phyloP scores from a whole-genome alignment of 1,140 invertebrate species.

The Nephila pilipes region DNA sequence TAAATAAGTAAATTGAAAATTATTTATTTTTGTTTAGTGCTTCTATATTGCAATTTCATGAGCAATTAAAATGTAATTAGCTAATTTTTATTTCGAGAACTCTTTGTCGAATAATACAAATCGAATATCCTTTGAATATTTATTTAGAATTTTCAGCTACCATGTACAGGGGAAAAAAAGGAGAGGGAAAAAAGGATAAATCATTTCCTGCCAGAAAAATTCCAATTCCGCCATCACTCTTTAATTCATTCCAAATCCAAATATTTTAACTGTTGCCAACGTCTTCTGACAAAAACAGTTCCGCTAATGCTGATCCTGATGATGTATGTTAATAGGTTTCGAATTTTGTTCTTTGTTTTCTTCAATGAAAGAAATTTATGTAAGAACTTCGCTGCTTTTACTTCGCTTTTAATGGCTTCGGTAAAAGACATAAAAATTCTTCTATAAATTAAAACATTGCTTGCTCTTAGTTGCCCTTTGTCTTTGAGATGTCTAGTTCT shows the following conservation, averaged over 20 bases:
- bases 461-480: background rate
- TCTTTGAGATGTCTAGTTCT: background rate
- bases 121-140: too few species aligned
- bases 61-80: too few species aligned
- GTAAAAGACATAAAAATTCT: background rate
- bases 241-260: background rate
- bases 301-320: background rate
- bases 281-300: background rate
- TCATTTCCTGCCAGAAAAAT: background rate
- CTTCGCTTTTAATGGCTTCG: background rate
- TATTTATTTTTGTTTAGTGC: too few species aligned
- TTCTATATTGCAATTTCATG: too few species aligned
- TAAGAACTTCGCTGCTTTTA: background rate
- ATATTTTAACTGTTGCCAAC: background rate
- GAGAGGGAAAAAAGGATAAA: background rate
- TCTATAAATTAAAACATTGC: conserved; percentile 3
- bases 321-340: background rate
- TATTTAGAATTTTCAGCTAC: background rate
- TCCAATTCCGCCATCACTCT: background rate
- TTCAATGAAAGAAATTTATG: background rate
- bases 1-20: too few species aligned
- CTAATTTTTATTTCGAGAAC: too few species aligned
- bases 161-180: background rate
- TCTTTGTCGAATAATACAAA: too few species aligned
- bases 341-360: conserved; percentile 5